Base-by-base conservation (phyloP, 2,888 invertebrate genomes). In the Molorchus minor region DNA sequence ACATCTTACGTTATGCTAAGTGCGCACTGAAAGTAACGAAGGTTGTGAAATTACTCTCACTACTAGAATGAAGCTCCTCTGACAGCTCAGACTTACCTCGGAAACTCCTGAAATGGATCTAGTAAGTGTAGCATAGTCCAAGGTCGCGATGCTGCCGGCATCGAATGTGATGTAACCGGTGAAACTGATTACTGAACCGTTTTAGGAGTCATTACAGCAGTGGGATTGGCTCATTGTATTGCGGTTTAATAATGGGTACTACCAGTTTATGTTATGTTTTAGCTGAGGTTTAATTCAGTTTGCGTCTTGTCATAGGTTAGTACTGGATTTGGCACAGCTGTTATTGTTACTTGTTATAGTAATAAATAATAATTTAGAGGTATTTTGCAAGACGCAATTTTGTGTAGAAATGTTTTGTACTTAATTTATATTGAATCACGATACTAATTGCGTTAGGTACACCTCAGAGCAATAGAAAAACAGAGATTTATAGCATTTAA, bases 51-150 rank as follows among this genome's bases (percentile, higher is more conserved):
- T 57, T 55, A 63, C 57, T 63, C 55, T 63, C 62, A 55, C 57
- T 57, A 17, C 21, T 38, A 47, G 44, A 45, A 51, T n/a, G n/a
- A n/a, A n/a, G 56, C 30, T 59, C 54, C 45, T 57, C 53, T 47
- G 53, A 54, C 53, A 44, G 52, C 44, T 29, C 45, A 38, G 13
- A 36, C 35, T 29, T 49, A 47, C 38, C 56, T 47, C 54, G 51
- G 54, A 56, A 56, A 58, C 61, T 53, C 53, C 60, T 58, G 57
- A 63, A 63, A 63, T 55, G 56, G 58, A 61, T 56, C 45, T 52
- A 29, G 61, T 58, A 64, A 64, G 54, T 64, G 61, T 64, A 64
- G 55, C 64, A 64, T 41, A 40, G 46, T 46, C 59, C 61, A 64
- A 64, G 64, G 64, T 57, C 59, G 61, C 20, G 51, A 55, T 59